Percentiles rank a stretch among this genome's conserved stretches.
Conservation (phyloP, 2,797 vertebrate genomes). For the Enteromius radiatus region DNA sequence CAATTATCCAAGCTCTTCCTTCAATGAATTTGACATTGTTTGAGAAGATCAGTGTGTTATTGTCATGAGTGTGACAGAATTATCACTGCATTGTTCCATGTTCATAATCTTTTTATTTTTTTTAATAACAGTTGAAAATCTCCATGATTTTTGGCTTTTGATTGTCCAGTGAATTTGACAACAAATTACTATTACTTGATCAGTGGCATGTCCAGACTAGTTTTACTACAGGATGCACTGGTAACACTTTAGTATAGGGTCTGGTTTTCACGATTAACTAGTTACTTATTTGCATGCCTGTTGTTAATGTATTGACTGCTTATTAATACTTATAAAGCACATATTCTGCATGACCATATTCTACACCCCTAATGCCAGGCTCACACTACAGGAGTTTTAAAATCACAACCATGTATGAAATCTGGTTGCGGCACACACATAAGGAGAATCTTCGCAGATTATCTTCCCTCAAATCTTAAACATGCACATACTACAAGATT, state of each 20-base stretch:
- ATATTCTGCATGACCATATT: background rate
- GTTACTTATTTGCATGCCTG: background rate
- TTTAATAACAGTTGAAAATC: background rate
- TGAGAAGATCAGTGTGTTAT: conserved; percentile 8
- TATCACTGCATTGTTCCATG: conserved; percentile 5
- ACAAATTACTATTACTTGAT: background rate
- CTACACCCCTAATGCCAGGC: background rate
- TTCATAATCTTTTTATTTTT: background rate
- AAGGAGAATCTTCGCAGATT: no score
- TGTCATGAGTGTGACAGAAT: conserved; percentile 8
- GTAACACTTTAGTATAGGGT: background rate
- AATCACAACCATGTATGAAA: no score
- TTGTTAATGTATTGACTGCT: background rate
- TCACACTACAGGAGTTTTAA: no score
- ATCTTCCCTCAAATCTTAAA: no score
- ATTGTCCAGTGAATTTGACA: conserved; percentile 1
- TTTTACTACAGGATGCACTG: background rate
- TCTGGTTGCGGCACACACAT: no score
- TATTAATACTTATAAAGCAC: background rate
- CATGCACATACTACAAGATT: no score
- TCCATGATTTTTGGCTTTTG: background rate
- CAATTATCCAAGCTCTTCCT: conserved; percentile 27
- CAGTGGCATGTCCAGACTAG: background rate
- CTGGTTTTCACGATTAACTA: background rate
- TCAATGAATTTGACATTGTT: conserved; percentile 38